Conservation (phyloP, 2,113 vertebrate species). For the Corynorhinus townsendii region DNA sequence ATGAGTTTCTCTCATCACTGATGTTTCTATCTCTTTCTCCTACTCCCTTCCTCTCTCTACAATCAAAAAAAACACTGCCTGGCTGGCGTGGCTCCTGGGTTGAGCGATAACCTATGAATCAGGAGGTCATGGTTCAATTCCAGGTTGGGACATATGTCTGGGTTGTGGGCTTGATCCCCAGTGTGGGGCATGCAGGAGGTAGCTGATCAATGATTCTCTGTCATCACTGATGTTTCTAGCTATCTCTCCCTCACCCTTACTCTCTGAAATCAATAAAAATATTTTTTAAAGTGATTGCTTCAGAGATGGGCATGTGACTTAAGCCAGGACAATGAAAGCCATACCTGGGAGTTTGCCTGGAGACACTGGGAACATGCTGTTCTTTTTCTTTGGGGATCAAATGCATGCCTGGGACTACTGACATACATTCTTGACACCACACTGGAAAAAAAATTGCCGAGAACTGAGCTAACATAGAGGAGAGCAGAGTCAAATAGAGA, state of each 20-base stretch:
- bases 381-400: not conserved
- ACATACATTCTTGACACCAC: not conserved
- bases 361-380: not conserved
- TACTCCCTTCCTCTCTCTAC: no score
- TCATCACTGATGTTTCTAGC: no score
- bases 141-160: no score
- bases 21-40: no score
- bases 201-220: not conserved
- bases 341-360: not conserved
- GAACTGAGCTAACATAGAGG: not conserved
- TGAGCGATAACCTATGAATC: not conserved
- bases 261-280: no score
- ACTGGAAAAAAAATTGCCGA: not conserved
- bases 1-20: no score
- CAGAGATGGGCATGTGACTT: not conserved
- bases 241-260: not conserved
- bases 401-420: not conserved
- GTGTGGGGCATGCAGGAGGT: not conserved
- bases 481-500: not conserved
- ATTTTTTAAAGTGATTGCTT: not conserved
- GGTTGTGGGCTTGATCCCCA: not conserved
- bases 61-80: no score
- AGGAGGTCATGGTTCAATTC: not conserved
- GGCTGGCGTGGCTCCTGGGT: not conserved
- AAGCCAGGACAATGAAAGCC: not conserved